Evolutionary conservation across 53 echinoderm and acorn worm genomes (phyloP).

Genomic region (Apostichopus leukothele): DNA sequence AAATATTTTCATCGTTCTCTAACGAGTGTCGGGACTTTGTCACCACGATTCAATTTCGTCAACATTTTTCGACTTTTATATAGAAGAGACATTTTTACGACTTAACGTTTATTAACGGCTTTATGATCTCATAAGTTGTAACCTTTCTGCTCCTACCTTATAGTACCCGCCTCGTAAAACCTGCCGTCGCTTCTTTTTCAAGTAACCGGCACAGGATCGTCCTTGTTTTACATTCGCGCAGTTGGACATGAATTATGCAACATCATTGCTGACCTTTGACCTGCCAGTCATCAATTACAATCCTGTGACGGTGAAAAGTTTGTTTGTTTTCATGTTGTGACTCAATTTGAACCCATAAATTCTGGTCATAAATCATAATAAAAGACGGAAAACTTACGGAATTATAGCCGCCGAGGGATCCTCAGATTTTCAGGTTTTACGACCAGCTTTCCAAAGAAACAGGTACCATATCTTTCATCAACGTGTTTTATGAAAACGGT

Average conservation of each 20-base stretch:
- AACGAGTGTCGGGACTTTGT: conserved; percentile 11
- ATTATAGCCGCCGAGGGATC: conserved; percentile 37
- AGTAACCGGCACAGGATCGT: background rate
- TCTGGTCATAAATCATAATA: conserved; percentile 33
- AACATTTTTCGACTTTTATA: conserved; percentile 30
- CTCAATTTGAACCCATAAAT: conserved; percentile 40
- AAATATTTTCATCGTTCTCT: conserved; percentile 35
- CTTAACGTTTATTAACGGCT: conserved; percentile 20
- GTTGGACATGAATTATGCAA: conserved; percentile 37
- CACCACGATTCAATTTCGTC: conserved; percentile 1
- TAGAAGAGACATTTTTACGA: conserved; percentile 23
- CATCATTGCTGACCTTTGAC: conserved; percentile 18
- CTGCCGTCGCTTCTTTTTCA: background rate
- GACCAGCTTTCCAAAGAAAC: background rate
- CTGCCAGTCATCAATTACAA: conserved; percentile 7
- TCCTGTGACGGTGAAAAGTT: conserved; percentile 12
- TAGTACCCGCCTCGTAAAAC: background rate
- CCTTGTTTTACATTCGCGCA: background rate
- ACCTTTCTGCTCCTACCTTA: conserved; percentile 17
- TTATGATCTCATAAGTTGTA: conserved; percentile 19
- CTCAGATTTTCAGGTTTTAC: background rate
- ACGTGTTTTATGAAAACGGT: too few relatives aligned
- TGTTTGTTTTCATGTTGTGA: conserved; percentile 48
- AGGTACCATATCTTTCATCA: too few relatives aligned
- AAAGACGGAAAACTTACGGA: background rate